Evolutionary conservation across 2,113 vertebrate genomes (phyloP).

Genomic region (Lepus americanus): DNA sequence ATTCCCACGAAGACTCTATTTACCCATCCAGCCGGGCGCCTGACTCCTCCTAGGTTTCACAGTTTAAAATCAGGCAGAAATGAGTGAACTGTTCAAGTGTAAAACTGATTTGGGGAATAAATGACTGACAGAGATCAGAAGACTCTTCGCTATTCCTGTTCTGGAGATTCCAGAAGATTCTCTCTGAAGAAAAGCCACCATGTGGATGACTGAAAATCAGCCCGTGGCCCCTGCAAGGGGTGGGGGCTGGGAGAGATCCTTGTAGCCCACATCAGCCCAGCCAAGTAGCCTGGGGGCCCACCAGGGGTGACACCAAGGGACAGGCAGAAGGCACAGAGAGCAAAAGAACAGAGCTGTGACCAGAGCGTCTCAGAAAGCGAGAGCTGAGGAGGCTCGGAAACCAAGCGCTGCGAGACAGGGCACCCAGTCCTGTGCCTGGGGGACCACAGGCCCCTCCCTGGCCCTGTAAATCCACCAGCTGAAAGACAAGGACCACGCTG

Average conservation of each 20-base stretch:
- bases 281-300: neutral
- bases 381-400: neutral
- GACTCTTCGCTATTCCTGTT: neutral
- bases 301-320: neutral
- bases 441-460: too few species aligned
- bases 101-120: neutral
- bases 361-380: neutral
- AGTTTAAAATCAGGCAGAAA: neutral
- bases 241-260: neutral
- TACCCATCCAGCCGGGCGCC: neutral
- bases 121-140: neutral
- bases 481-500: neutral
- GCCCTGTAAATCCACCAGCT: neutral
- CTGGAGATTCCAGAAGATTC: neutral
- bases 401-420: fast-evolving
- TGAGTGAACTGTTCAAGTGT: neutral
- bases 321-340: too few species aligned
- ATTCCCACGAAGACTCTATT: neutral
- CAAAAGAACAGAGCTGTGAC: neutral
- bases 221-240: neutral
- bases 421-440: neutral
- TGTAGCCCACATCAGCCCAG: neutral
- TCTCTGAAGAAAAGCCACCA: neutral
- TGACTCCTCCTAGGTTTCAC: neutral
- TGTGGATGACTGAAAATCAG: neutral